phyloP scores from a whole-genome alignment of 2,113 vertebrate genomes.

The Cheilinus undulatus region DNA sequence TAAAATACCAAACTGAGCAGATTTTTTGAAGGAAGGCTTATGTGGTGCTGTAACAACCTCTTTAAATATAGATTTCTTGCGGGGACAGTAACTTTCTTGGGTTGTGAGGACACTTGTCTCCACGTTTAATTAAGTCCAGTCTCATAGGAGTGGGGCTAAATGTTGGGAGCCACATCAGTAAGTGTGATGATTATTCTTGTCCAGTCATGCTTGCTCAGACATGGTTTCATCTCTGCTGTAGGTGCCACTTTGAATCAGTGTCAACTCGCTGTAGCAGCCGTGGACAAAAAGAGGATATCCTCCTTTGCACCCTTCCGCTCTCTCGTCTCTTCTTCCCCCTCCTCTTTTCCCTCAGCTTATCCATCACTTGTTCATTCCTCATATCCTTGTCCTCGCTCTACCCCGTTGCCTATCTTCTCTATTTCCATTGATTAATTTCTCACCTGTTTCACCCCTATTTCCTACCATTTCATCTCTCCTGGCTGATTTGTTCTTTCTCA shows the following conservation, averaged over 20 bases:
- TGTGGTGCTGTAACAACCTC: conserved; percentile 10
- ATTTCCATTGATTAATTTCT: background rate
- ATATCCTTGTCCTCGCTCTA: background rate
- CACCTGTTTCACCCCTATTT: background rate
- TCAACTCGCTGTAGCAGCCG: conserved; percentile 41
- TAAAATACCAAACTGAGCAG: background rate
- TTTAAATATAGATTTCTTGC: conserved; percentile 5
- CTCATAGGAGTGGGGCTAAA: conserved; percentile 42
- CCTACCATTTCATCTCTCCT: conserved; percentile 6
- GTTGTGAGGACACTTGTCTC: conserved; percentile 10
- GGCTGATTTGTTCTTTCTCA: conserved; percentile 30
- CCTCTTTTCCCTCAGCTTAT: background rate
- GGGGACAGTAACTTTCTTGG: conserved; percentile 3
- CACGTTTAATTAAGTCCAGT: conserved; percentile 19
- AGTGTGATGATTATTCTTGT: conserved; percentile 65
- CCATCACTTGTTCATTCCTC: background rate
- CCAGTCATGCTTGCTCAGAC: conserved; percentile 58
- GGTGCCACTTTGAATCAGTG: conserved; percentile 61
- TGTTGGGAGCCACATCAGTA: conserved; percentile 41
- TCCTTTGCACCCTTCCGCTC: conserved; percentile 8
- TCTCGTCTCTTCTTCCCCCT: background rate
- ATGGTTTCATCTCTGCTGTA: conserved; percentile 58
- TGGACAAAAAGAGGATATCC: background rate
- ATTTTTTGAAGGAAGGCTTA: background rate
- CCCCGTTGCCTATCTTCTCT: background rate